Base-by-base conservation (phyloP, 2,888 invertebrate species). In the Chesias legatella region DNA sequence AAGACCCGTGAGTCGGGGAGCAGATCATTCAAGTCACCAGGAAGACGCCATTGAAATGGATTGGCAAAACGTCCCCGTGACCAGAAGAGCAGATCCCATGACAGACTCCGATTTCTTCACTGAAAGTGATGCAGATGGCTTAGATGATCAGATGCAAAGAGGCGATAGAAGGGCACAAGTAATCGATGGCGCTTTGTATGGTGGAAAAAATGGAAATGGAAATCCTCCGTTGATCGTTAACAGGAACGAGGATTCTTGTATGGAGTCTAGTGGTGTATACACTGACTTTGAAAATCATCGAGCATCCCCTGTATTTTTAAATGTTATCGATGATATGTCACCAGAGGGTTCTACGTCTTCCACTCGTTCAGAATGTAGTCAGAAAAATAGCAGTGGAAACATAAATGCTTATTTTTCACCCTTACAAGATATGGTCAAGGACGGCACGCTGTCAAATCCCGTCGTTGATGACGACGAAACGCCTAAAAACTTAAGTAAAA, bases 31-130 rank as follows among this genome's bases (percentile, higher is more conserved):
- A 3, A 90, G 90, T 56, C 90, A 84, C 37, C 70, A 88, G 51
- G 88, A 84, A 56, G 88, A 90, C 57, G 86, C 77, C 10, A 77
- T 88, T 44, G 89, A 88, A 69, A 88, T 89, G 84, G 89, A 90
- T 45, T 89, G 89, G 84, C 89, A 89, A 57, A 89, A 90, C 69
- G 90, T 90, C 23, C 92, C 92, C 0, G 89, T 92, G 32, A 90
- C 91, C 43, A 85, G 93, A 57, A 88, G 94, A 50, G 92, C 93
- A 53, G 94, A 95, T 75, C 94, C 95, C 1, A 95, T 95, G 95
- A 96, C 96, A 0, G 96, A 96, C 79, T 96, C 95, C 0, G 96
- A 96, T 77, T 95, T 96, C 79, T 96, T 95, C 69, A 95, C 95
- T 4, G 95, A 96, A 81, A 95, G 95, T 64, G 96, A 96, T 76